Conservation (phyloP, 1,140 invertebrate species). For the Neotoxoptera formosana region DNA sequence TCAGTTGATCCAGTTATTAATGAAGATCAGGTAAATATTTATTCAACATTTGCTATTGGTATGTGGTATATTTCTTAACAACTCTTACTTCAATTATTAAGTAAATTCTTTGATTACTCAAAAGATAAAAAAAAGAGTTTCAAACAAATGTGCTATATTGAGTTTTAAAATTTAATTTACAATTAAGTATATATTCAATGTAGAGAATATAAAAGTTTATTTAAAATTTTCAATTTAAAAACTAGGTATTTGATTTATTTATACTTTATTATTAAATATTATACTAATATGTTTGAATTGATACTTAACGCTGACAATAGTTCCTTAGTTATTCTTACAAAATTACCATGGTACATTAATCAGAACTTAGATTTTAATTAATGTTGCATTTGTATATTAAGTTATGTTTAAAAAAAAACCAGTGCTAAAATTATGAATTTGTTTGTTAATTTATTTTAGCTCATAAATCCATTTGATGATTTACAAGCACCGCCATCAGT, state of each 20-base stretch:
- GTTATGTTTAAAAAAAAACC: neutral
- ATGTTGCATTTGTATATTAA: neutral
- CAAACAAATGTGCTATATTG: neutral
- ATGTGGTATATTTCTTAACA: neutral
- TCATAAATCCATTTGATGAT: slow-evolving; percentile 51
- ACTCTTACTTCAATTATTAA: neutral
- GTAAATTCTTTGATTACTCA: neutral
- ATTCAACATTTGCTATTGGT: neutral
- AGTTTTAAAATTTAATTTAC: neutral
- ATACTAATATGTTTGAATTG: too few species aligned
- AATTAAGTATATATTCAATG: neutral
- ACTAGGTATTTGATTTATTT: too few species aligned
- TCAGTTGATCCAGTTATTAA: slow-evolving; percentile 9
- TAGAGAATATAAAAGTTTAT: too few species aligned
- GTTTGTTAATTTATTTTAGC: slow-evolving; percentile 1
- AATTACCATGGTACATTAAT: neutral
- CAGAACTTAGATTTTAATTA: neutral
- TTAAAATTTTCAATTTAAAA: too few species aligned
- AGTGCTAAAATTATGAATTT: neutral
- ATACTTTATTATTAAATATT: too few species aligned
- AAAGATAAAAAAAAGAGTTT: neutral
- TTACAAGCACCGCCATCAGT: slow-evolving; percentile 40
- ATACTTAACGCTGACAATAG: too few species aligned
- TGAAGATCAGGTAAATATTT: slow-evolving; percentile 47
- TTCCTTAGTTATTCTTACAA: too few species aligned